Conservation (phyloP, 2,113 vertebrate species). For the Stomatorhinus ivindoensis region DNA sequence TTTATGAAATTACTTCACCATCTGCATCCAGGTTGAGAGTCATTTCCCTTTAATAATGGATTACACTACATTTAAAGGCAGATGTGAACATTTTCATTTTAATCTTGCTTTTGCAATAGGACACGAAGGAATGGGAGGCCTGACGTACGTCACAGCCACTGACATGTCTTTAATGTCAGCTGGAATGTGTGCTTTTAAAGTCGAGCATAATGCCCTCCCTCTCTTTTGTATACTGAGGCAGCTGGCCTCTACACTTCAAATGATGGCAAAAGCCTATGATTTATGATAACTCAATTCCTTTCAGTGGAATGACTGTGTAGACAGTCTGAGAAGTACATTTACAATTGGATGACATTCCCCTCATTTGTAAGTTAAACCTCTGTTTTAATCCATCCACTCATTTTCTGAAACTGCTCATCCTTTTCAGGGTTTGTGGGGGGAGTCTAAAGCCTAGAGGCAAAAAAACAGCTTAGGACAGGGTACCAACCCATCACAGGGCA, state of each 20-base stretch:
- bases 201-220: slow-evolving; percentile 15
- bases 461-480: too few species aligned
- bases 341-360: neutral
- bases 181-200: slow-evolving; percentile 20
- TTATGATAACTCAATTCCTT: slow-evolving; percentile 1
- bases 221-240: neutral
- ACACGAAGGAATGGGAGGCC: neutral
- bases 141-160: neutral
- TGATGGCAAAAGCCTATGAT: neutral
- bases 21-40: neutral
- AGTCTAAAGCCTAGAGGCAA: too few species aligned
- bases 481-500: too few species aligned
- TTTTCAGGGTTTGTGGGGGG: too few species aligned
- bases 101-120: neutral
- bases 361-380: neutral
- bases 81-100: neutral
- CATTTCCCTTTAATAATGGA: neutral
- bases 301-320: neutral
- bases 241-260: neutral
- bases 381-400: neutral
- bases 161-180: slow-evolving; percentile 19
- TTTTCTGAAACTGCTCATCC: too few species aligned
- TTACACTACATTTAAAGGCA: neutral
- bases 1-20: neutral
- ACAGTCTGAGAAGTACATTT: neutral